These are phyloP conservation scores for Apotomis turbidana DNA, from an alignment of 2,888 invertebrate genomes.

Conservation along the genomic window DNA sequence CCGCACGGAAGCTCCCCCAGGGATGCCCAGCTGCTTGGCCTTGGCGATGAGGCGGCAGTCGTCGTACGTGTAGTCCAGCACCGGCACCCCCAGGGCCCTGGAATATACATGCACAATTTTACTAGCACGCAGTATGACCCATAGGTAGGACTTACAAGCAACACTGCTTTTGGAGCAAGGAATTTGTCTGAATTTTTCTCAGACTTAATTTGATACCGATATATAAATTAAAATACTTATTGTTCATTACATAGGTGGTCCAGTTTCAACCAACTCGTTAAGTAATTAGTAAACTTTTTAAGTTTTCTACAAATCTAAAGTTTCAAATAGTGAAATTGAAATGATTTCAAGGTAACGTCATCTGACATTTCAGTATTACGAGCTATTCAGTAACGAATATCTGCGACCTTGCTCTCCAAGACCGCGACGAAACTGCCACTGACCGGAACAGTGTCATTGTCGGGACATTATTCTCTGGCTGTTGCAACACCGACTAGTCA, in stretches of 20 bases:
- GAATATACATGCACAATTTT: slow-evolving; percentile 42
- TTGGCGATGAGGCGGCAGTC: slow-evolving; percentile 93
- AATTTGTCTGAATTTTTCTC: no score
- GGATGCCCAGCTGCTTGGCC: slow-evolving; percentile 92
- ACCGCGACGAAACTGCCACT: slow-evolving; percentile 13
- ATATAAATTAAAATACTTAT: no score
- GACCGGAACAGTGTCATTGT: slow-evolving; percentile 14
- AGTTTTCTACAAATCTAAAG: background rate
- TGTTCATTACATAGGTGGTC: no score
- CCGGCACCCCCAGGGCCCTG: slow-evolving; percentile 93
- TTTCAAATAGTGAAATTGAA: background rate
- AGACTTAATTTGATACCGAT: no score
- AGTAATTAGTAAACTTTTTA: no score
- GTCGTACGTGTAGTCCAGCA: slow-evolving; percentile 95
- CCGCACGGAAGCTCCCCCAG: slow-evolving; percentile 88
- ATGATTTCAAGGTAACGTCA: slow-evolving; percentile 9
- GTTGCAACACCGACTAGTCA: background rate
- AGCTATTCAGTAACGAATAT: slow-evolving; percentile 4
- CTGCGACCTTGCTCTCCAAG: background rate
- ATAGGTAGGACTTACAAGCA: no score
- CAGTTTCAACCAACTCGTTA: no score
- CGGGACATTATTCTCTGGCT: background rate
- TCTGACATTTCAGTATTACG: background rate
- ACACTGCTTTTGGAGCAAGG: no score
- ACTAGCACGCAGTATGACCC: no score